phyloP scores from a whole-genome alignment of 64 coral and sea anemone genomes.

The Montipora foliosa region DNA sequence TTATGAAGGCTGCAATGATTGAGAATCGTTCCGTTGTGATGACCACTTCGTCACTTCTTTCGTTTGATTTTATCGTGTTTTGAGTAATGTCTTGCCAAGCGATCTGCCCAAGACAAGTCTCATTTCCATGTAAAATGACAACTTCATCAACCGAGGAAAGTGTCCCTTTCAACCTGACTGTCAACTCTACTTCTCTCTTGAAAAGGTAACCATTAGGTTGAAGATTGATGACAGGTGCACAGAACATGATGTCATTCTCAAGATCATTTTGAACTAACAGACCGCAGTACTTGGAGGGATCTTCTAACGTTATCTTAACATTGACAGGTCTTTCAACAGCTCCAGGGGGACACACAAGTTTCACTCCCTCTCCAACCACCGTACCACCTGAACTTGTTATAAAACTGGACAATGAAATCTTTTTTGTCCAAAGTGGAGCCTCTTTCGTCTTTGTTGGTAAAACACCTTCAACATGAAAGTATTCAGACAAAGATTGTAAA shows the following conservation, averaged over 20 bases:
- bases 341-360: slow-evolving; percentile 8
- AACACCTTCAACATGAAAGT: neutral
- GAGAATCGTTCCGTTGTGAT: slow-evolving; percentile 16
- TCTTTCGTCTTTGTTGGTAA: neutral
- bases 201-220: slow-evolving; percentile 28
- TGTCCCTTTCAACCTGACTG: neutral
- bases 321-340: neutral
- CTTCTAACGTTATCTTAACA: neutral
- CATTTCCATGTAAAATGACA: slow-evolving; percentile 7
- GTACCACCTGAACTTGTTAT: neutral
- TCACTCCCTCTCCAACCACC: neutral
- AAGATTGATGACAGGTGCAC: slow-evolving; percentile 6
- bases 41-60: neutral
- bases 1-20: neutral
- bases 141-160: neutral
- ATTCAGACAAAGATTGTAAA: too few relatives aligned
- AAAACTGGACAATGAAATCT: neutral
- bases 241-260: slow-evolving; percentile 21
- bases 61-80: neutral
- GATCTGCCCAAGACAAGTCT: neutral
- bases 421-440: neutral
- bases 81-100: slow-evolving; percentile 29
- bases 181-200: neutral
- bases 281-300: slow-evolving; percentile 10
- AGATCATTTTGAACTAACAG: slow-evolving; percentile 6